These are phyloP conservation scores for Mycalesis mineus DNA, from an alignment of 2,888 invertebrate genomes.

Conservation along the genomic window DNA sequence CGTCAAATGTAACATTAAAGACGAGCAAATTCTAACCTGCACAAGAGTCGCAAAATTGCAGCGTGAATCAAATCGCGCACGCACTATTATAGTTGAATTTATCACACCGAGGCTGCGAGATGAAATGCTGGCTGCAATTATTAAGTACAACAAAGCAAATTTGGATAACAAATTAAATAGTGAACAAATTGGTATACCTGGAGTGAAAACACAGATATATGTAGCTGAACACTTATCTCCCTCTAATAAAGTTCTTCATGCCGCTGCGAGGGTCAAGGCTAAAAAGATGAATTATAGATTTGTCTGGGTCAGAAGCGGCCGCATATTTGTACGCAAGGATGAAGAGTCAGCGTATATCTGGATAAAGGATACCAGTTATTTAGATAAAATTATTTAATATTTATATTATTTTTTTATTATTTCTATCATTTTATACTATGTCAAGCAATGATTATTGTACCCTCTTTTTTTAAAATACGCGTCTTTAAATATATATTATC, in stretches of 20 bases:
- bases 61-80: not conserved
- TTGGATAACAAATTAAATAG: not conserved
- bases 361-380: not conserved
- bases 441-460: no score
- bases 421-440: no score
- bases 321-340: not conserved
- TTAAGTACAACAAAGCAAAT: not conserved
- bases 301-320: not conserved
- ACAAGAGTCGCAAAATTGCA: not conserved
- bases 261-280: not conserved
- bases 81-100: not conserved
- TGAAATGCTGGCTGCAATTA: not conserved
- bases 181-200: not conserved
- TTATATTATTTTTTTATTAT: no score
- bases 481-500: no score
- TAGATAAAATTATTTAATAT: not conserved
- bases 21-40: not conserved
- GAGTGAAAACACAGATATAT: not conserved
- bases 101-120: not conserved
- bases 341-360: not conserved
- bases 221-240: constrained; percentile 2
- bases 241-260: not conserved
- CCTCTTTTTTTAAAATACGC: no score
- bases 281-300: not conserved
- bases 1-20: not conserved